These are phyloP conservation scores for Atta colombica DNA, from an alignment of 1,140 invertebrate genomes.

Conservation along the genomic window DNA sequence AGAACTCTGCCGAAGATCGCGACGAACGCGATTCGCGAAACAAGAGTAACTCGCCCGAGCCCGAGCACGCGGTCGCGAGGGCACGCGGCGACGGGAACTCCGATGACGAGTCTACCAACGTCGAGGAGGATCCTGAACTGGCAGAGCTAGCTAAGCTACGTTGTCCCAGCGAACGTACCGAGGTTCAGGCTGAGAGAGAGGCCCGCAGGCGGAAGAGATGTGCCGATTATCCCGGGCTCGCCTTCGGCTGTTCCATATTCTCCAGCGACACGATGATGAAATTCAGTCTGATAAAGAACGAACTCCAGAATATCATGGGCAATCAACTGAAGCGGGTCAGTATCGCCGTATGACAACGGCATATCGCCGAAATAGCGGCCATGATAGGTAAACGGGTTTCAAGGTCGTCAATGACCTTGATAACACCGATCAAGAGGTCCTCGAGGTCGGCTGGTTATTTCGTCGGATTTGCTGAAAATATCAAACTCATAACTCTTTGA, in stretches of 20 bases:
- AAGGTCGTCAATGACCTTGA: conserved; percentile 69
- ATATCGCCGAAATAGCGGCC: background rate
- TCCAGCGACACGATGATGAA: conserved; percentile 99
- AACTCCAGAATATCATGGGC: conserved; percentile 98
- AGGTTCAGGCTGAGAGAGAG: conserved; percentile 94
- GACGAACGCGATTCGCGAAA: background rate
- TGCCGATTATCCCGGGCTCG: conserved; percentile 96
- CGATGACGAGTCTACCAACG: conserved; percentile 83
- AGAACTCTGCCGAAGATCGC: background rate
- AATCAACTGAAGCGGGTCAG: conserved; percentile 98
- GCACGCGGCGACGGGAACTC: conserved; percentile 87
- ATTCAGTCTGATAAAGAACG: conserved; percentile 98
- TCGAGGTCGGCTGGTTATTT: conserved; percentile 46
- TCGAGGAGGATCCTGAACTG: conserved; percentile 91
- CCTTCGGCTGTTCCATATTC: conserved; percentile 96
- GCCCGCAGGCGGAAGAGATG: conserved; percentile 92
- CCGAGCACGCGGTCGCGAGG: conserved; percentile 87
- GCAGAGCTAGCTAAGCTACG: conserved; percentile 93
- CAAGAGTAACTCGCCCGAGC: conserved; percentile 75
- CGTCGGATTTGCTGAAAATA: conserved; percentile 7
- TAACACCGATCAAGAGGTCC: conserved; percentile 58
- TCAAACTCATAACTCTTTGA: background rate
- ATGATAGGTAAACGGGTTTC: conserved; percentile 11
- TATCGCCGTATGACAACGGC: conserved; percentile 77
- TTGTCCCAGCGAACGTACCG: conserved; percentile 95